Conservation (phyloP, 1,140 invertebrate genomes). For the Apolygus lucorum region DNA sequence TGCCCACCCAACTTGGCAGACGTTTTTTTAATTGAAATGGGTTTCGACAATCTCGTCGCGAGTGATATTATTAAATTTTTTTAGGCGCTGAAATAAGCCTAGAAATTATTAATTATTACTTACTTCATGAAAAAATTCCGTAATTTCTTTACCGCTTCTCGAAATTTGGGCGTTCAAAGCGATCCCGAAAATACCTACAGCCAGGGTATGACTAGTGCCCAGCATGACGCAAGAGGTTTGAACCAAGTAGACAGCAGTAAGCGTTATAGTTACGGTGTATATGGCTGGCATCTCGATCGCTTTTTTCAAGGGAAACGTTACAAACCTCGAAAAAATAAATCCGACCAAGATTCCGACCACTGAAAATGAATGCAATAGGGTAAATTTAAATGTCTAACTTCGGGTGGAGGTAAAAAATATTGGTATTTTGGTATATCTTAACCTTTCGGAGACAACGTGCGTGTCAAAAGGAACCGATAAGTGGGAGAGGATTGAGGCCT, state of each 20-base stretch:
- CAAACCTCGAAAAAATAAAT: not conserved
- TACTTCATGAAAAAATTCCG: not conserved
- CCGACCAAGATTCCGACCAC: not conserved
- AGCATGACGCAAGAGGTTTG: not conserved
- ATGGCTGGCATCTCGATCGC: not conserved
- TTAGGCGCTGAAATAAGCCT: not conserved
- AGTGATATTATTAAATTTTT: not conserved
- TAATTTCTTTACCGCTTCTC: not conserved
- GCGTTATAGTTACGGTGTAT: not conserved
- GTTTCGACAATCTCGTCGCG: no score
- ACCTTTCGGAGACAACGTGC: no score
- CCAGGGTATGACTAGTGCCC: not conserved
- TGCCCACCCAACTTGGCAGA: no score
- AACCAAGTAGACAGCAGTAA: constrained; percentile 2
- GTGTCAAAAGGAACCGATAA: no score
- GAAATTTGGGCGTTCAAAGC: not conserved
- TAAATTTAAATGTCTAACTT: no score
- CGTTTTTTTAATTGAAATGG: no score
- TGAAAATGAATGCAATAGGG: no score
- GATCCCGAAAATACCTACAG: not conserved
- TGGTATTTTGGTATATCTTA: no score
- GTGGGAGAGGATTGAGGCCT: no score
- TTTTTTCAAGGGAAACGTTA: not conserved
- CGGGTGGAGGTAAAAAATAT: no score
- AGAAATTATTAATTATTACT: not conserved